Evolutionary conservation across 2,113 vertebrate genomes (phyloP), one percentile per base, ranked within the genome.

Genomic region (Pseudopodoces humilis): DNA sequence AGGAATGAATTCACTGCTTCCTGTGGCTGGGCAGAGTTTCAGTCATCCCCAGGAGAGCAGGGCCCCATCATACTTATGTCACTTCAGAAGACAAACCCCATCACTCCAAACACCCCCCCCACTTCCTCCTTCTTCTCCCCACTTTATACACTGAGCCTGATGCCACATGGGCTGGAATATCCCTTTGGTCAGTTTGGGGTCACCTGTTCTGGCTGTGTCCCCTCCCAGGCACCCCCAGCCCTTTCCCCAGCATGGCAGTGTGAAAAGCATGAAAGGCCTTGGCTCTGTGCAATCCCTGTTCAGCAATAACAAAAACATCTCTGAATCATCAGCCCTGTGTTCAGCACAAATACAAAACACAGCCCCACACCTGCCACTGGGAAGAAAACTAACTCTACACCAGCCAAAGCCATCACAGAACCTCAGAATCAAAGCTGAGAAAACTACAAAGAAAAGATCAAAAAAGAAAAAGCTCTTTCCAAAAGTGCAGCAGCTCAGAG

Each of bases 381-480:
- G 62, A 60, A 44, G 39, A 68, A 83, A 69, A 53, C 12, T 53
- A 53, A 47, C 46, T 52, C 44, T 47, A 47, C 14, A 7, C 11
- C 17, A 35, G 25, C 2, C 30, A 31, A 69, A 76, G 15, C n/a
- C 62, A 68, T 28, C 24, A 46, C 17, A 76, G 67, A 83, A 82
- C 16, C 41, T 87, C 16, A 64, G 63, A 79, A 78, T 87, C 88
- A 52, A 83, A 85, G 55, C 4, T 79, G 35, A 47, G 17, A 68
- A 70, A 89, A 13, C 49, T 44, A 49, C 12, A 39, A 58, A 71
- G 33, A 80, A 30, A 46, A 63, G 52, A 90, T 59, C 1, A 1
- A n/a, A 56, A 39, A 88, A 77, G 27, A 41, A 92, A 95, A 69
- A 62, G 47, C 23, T 35, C n/a, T 76, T 91, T 92, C 64, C 79